Conservation (phyloP, 2,888 invertebrate species). For the Julus scandinavius region DNA sequence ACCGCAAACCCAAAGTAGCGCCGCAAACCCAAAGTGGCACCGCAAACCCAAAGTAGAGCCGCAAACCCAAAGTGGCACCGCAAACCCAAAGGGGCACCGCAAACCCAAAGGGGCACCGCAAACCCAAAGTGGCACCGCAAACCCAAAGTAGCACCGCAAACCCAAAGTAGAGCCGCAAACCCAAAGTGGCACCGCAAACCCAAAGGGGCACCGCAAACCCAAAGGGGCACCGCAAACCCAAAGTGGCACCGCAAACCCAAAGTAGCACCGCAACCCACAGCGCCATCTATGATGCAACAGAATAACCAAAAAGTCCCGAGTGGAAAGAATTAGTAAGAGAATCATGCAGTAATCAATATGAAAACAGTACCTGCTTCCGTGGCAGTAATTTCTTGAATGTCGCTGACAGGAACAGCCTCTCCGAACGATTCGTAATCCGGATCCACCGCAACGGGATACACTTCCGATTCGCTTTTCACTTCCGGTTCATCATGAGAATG, state of each 20-base stretch:
- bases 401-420: neutral
- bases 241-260: neutral
- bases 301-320: neutral
- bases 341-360: neutral
- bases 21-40: too few species aligned
- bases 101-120: too few species aligned
- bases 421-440: constrained; percentile 36
- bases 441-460: neutral
- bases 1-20: too few species aligned
- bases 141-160: too few species aligned
- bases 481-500: neutral
- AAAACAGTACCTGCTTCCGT: neutral
- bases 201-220: too few species aligned
- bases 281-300: neutral
- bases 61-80: too few species aligned
- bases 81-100: too few species aligned
- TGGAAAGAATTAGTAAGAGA: neutral
- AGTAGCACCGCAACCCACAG: neutral
- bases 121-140: too few species aligned
- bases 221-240: too few species aligned
- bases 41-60: too few species aligned
- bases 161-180: too few species aligned
- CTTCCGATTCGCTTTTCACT: constrained; percentile 14
- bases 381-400: neutral
- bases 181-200: too few species aligned